Evolutionary conservation across 1,140 invertebrate genomes (phyloP).

Genomic region (Manduca sexta): DNA sequence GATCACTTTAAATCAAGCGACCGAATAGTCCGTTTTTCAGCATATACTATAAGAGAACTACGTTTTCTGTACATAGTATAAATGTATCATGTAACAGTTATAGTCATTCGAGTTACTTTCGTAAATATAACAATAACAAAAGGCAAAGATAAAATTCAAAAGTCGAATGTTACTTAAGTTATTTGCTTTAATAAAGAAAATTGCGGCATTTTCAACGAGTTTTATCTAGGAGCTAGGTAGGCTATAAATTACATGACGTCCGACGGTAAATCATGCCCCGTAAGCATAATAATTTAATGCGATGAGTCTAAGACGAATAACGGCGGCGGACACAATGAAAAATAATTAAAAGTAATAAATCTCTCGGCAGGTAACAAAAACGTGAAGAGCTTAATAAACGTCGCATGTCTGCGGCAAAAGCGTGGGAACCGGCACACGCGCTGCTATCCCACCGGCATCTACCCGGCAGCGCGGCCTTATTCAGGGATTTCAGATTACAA

Average conservation of each 20-base stretch:
- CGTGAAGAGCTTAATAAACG: slow-evolving; percentile 61
- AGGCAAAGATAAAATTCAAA: no score
- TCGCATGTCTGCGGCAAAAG: slow-evolving; percentile 46
- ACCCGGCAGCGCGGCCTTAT: slow-evolving; percentile 11
- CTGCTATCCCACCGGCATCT: not conserved
- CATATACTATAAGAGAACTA: no score
- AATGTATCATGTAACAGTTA: no score
- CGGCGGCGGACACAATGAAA: slow-evolving; percentile 57
- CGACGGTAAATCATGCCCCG: slow-evolving; percentile 29
- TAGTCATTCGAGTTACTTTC: no score
- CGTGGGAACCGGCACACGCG: slow-evolving; percentile 47
- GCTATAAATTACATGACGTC: slow-evolving; percentile 26
- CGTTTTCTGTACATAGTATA: no score
- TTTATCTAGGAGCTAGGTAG: not conserved
- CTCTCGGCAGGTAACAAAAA: slow-evolving; percentile 67
- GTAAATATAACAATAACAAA: no score
- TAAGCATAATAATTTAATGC: slow-evolving; percentile 56
- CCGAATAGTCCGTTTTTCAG: no score
- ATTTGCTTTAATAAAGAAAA: no score
- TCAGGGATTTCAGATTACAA: not conserved
- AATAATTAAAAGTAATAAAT: slow-evolving; percentile 72
- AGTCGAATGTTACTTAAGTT: no score
- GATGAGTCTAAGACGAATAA: slow-evolving; percentile 40
- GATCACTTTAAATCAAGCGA: no score
- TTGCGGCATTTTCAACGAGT: not conserved